Evolutionary conservation across 1,140 invertebrate genomes (phyloP), one percentile per base, ranked within the genome.

Genomic region (Nasonia giraulti): DNA sequence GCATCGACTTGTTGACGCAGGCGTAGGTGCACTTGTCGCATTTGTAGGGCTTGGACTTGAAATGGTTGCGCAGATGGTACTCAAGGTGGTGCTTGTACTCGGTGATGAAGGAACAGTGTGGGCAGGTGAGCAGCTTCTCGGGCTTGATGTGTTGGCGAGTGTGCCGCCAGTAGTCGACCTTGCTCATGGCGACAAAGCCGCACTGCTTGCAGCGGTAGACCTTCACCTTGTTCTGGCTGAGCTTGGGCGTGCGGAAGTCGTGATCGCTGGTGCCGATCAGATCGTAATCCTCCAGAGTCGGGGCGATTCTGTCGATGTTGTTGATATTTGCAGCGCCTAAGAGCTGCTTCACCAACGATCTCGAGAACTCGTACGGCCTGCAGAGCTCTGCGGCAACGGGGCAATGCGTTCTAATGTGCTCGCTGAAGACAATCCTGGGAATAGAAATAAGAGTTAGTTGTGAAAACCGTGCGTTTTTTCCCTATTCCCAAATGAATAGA

Each of bases 1-100:
- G 94, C 99, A 99, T 99, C 0, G 98, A 99, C 91, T 99, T 99
- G 93, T 99, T 99, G 4, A 99, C 99, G 90, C 99, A 99, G 0
- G 96, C 95, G 89, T 99, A 99, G 17, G 95, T 94, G 92, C 98
- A 99, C 88, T 98, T 96, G 77, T 95, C 94, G 91, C 99, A 99
- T 90, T 98, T 98, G 94, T 98, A 99, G 0, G 99, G 99, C 89
- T 99, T 99, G 0, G 96, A 97, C 10, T 98, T 98, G 87, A 96
- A 95, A 91, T 99, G 99, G 91, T 99, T 99, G 10, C 98, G 94
- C 88, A 99, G 94, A 91, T 99, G 99, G 90, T 99, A 99, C 89
- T 99, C 98, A 17, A 99, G 92, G 89, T 99, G 99, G 91, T 99
- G 99, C 89, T 99, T 99, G 93, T 98, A 99, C 90, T 99, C 98